Evolutionary conservation across 2,888 invertebrate species (phyloP), one percentile per base, ranked within the genome.

Genomic region (Spisula solida): DNA sequence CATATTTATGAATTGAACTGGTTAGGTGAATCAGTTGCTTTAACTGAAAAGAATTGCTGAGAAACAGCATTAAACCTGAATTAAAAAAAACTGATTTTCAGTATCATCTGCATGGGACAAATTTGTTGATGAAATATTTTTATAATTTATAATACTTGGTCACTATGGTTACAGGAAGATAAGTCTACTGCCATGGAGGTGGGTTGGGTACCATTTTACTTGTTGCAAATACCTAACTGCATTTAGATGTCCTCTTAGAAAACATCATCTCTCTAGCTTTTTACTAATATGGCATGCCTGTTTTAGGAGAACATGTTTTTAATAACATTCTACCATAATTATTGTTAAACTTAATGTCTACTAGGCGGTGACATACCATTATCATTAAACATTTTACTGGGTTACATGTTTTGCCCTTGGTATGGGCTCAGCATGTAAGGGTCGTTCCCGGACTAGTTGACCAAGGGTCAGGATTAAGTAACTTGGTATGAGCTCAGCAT

Each of bases 121-220:
- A 66, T 25, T 25, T 66, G 60, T 66, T 25, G 25, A 25, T n/a
- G 4, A 25, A 66, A 25, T 66, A n/a, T 25, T 66, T 66, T 66
- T 25, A 66, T 41, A 41, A 66, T n/a, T 75, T 34, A 5, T 75
- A 18, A 75, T 34, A 75, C 31, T 66, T 75, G 75, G 75, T 75
- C 25, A 18, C 75, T 75, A 75, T 86, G 86, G 85, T 90, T 92
- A 84, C 92, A 92, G 90, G 92, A 87, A 84, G 89, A 92, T 86
- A 90, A 92, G 85, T 85, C 78, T 6, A 92, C 90, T 31, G 75
- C 86, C 31, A 88, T 89, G 88, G 92, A 92, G 78, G 90, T 85
- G 47, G 87, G 85, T 81, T 55, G 88, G 88, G 70, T 82, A 47
- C 70, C 56, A 31, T 75, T 66, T 66, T 66, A 66, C 25, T n/a